Evolutionary conservation across 1,140 invertebrate species (phyloP).

Genomic region (Periplaneta americana): DNA sequence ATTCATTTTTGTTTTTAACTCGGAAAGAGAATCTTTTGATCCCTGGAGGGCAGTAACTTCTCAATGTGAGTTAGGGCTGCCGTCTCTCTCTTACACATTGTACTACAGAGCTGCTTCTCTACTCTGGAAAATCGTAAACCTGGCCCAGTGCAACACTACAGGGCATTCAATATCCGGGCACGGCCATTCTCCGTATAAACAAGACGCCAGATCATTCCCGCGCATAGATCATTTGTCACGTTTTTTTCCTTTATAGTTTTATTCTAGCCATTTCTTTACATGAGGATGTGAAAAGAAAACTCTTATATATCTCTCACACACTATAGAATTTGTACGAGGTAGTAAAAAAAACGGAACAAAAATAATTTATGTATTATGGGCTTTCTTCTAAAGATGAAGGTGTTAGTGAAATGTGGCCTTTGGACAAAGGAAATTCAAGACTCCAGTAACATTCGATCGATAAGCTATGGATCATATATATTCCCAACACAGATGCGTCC

Average conservation of each 20-base stretch:
- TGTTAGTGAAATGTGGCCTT: too few relatives aligned
- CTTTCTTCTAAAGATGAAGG: neutral
- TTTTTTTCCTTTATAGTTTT: neutral
- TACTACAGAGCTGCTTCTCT: neutral
- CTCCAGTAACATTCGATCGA: too few relatives aligned
- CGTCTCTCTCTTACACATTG: neutral
- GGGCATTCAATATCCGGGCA: neutral
- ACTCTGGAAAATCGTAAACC: neutral
- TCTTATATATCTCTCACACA: neutral
- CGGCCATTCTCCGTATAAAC: neutral
- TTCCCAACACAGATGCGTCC: too few relatives aligned
- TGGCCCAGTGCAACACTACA: neutral
- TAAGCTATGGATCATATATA: too few relatives aligned
- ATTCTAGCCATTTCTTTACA: neutral
- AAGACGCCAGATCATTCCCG: neutral
- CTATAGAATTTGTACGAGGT: neutral
- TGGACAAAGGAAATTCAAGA: too few relatives aligned
- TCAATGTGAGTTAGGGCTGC: neutral
- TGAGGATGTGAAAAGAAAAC: neutral
- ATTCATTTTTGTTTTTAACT: neutral
- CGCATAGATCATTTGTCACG: neutral
- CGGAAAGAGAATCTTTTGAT: neutral
- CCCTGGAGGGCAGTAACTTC: neutral
- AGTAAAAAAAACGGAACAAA: neutral
- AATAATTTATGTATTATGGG: too few relatives aligned